A percentile compares a stretch with the other conserved stretches of the same genome.
Conservation (phyloP, 2,888 invertebrate genomes). For the Limnephilus marmoratus region DNA sequence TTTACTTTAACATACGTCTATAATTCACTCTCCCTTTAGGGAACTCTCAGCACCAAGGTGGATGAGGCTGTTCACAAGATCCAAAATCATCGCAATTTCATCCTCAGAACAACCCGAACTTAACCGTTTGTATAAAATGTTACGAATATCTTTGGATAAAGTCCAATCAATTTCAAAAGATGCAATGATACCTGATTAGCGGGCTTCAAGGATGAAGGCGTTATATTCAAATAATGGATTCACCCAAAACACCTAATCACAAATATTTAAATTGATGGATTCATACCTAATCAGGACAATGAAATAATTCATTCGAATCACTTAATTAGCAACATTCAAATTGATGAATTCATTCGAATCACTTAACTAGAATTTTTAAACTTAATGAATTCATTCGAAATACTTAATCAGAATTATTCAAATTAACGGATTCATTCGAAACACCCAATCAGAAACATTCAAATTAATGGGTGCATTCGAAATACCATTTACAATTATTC, state of each 20-base stretch:
- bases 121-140: slow-evolving; percentile 44
- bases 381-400: too few species aligned
- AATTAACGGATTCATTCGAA: too few species aligned
- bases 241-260: too few species aligned
- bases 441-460: background rate
- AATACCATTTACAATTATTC: too few species aligned
- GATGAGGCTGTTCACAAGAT: slow-evolving; percentile 27
- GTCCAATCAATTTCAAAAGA: slow-evolving; percentile 25
- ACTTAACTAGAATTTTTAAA: too few species aligned
- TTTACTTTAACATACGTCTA: background rate
- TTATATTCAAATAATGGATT: background rate
- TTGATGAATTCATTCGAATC: background rate
- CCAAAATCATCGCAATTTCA: slow-evolving; percentile 6
- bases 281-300: too few species aligned
- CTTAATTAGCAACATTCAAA: background rate
- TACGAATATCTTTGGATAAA: slow-evolving; percentile 36
- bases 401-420: too few species aligned
- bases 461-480: background rate
- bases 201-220: background rate
- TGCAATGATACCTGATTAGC: slow-evolving; percentile 7
- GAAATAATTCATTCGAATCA: too few species aligned
- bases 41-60: slow-evolving; percentile 1
- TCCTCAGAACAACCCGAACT: slow-evolving; percentile 45
- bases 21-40: background rate
- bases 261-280: background rate